These are phyloP conservation scores for Gallinago nigripennis DNA, from an alignment of 2,797 vertebrate species.

Conservation along the genomic window DNA sequence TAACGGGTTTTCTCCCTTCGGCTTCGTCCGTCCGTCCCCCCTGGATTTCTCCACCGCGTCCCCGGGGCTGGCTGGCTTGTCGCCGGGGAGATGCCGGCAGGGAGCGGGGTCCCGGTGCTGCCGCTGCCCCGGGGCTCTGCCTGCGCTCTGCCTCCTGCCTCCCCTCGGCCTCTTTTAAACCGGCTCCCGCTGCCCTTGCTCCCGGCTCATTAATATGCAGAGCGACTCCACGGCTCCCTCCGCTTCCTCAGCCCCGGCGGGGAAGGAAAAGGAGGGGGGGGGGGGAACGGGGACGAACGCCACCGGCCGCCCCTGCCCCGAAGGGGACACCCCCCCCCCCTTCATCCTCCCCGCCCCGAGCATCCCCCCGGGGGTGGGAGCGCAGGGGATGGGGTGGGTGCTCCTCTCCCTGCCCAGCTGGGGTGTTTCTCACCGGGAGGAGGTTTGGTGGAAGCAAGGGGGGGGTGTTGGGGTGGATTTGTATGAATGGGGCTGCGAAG, in stretches of 20 bases:
- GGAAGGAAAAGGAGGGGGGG: background rate
- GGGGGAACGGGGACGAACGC: background rate
- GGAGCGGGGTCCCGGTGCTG: background rate
- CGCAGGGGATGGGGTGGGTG: background rate
- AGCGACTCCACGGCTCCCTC: constrained; percentile 87
- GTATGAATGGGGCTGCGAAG: background rate
- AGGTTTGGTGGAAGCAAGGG: background rate
- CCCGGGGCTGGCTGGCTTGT: background rate
- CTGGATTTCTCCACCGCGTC: background rate
- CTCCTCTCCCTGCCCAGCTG: constrained; percentile 19
- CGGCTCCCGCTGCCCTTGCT: constrained; percentile 79
- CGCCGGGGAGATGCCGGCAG: background rate
- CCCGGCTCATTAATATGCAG: constrained; percentile 94
- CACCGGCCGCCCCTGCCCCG: background rate
- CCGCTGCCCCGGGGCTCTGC: constrained; percentile 17
- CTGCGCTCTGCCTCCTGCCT: constrained; percentile 60
- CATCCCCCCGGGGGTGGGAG: background rate
- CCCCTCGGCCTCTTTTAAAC: constrained; percentile 85
- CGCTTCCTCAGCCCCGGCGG: constrained; percentile 78
- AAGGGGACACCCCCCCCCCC: background rate
- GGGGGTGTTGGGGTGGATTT: background rate
- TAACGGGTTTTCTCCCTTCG: background rate
- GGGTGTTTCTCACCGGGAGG: background rate
- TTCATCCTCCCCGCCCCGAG: background rate
- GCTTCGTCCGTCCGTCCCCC: background rate